Base-by-base conservation (phyloP, 1,140 invertebrate genomes). In the Drosophila fuyamai region DNA sequence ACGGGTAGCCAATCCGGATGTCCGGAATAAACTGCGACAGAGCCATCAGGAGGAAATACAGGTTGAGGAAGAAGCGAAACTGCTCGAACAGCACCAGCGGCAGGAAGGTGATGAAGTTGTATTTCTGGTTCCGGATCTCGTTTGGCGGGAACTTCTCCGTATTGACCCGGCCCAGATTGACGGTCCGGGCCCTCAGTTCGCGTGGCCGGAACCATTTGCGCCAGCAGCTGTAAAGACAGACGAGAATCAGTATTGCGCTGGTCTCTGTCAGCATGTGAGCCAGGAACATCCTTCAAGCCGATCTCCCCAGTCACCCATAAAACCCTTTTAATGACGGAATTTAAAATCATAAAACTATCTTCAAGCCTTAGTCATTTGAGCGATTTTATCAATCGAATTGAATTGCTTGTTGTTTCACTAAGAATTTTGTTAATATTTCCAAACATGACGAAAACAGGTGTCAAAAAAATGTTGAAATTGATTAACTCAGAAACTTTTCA, bases 21-120 rank as follows among this genome's bases (percentile, higher is more conserved):
- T 97, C 97, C 35, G 98, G 98, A 92, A 99, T 97, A 92, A 99
- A 99, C 92, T 99, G 99, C 86, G 97, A 98, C 23, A 96, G 95
- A 4, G 99, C 98, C 98, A 99, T 99, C 43, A 99, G 94, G 46
- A 99, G 94, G 93, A 99, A 99, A 91, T 99, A 99, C 9, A 99
- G 93, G 94, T 99, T 99, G 48, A 99, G 94, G 93, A 99, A 99
- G 93, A 99, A 99, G 90, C 98, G 98, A 93, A 99, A 99, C 93
- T 99, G 99, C 93, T 99, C 97, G 94, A 97, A 99, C 47, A 99
- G 94, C 46, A 99, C 99, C 94, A 99, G 92, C 51, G 99, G 99
- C 90, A 99, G 95, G 94, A 99, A 99, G 90, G 98, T 98, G 73
- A 99, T 95, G 77, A 99, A 95, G 93, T 98, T 99, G 93, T 99